Evolutionary conservation across 2,888 invertebrate species (phyloP), one percentile per base, ranked within the genome.

Genomic region (Catonia carolina): DNA sequence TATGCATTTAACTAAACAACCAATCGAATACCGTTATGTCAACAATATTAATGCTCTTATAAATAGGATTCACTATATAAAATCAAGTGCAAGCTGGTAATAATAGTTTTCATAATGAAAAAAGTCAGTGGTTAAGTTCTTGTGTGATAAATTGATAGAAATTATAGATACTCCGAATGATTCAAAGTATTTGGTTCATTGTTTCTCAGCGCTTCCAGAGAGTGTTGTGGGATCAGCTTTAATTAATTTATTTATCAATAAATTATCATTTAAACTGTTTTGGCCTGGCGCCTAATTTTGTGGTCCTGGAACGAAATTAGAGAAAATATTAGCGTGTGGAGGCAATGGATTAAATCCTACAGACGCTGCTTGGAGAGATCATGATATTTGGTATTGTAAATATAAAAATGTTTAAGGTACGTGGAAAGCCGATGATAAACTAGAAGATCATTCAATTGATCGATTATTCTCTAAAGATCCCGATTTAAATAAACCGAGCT

Each of bases 231-330:
- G 59, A 1, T 15, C 2, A 8, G 56, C 52, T 60, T 36, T 54
- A 8, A 23, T 60, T 1, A 60, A 57, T 37, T 10, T 7, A 2
- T 23, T 60, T 8, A 60, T 60, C 12, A 33, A 60, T 50, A 57
- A 54, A 15, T 42, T 57, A 49, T 57, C 57, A 2, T 20, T 57
- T 12, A 54, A 53, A 31, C 5, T 50, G n/a, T 57, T 57, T 23
- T 31, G 17, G 1, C 60, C 57, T 22, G 57, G 57, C 1, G 52
- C 35, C 12, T 2, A 10, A 10, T 57, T 31, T 22, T 36, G 49
- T 31, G 60, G 57, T 3, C 57, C 60, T 17, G 60, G 57, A 20
- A 57, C 55, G n/a, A 53, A 53, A 41, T 17, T 60, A 17, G 57
- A 53, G 27, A 41, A 53, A 42, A 41, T 48, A 27, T 23, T 60